Percentiles rank a stretch among this genome's conserved stretches.
Conservation (phyloP, 2,113 vertebrate genomes). For the Spizaetus ornatus region DNA sequence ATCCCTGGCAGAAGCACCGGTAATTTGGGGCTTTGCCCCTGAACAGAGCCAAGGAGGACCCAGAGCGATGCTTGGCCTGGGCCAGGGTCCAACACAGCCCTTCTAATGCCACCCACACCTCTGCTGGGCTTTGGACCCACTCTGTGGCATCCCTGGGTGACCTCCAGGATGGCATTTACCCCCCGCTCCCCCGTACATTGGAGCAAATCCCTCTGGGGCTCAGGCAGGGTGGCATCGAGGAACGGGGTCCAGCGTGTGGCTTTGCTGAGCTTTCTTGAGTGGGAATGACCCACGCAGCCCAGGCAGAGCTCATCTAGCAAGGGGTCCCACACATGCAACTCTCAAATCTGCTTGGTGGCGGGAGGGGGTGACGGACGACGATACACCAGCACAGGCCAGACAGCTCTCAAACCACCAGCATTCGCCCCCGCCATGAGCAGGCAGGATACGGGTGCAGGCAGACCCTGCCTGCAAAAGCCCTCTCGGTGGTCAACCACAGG, state of each 20-base stretch:
- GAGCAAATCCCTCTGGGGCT: background rate
- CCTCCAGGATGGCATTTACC: background rate
- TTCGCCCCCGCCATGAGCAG: background rate
- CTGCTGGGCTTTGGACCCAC: background rate
- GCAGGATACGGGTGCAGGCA: background rate
- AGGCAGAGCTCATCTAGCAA: background rate
- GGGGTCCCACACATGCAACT: too few relatives aligned
- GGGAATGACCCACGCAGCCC: background rate
- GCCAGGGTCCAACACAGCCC: background rate
- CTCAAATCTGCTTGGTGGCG: background rate
- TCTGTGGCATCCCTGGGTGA: background rate
- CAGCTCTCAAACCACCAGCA: background rate
- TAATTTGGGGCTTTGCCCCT: background rate
- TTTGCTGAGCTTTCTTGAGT: background rate
- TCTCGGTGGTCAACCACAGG: too few relatives aligned
- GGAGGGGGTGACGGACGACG: too few relatives aligned
- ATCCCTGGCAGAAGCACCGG: background rate
- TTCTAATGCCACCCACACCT: background rate
- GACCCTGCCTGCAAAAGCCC: background rate
- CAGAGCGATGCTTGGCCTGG: background rate
- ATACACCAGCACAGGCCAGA: background rate
- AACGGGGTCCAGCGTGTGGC: rapidly evolving
- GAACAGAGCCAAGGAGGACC: background rate
- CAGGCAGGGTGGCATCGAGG: rapidly evolving
- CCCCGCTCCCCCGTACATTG: too few relatives aligned